phyloP scores from a whole-genome alignment of 2,113 vertebrate genomes.

The Sorex fumeus region DNA sequence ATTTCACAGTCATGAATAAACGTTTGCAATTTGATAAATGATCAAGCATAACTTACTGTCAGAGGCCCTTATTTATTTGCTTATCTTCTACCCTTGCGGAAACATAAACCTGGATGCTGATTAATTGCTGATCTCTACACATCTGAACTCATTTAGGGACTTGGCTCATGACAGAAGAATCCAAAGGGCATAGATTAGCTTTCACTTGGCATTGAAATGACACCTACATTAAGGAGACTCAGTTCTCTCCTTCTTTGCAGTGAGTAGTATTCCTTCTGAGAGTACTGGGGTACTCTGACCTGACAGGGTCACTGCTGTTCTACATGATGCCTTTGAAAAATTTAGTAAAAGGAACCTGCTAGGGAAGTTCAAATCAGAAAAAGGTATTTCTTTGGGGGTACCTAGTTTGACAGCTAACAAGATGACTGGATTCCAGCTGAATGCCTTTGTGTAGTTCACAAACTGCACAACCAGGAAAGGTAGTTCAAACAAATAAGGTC shows the following conservation, averaged over 20 bases:
- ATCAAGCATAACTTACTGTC: slow-evolving; percentile 50
- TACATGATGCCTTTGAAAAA: not conserved
- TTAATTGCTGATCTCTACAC: slow-evolving; percentile 13
- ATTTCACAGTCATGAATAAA: slow-evolving; percentile 74
- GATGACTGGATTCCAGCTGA: not conserved
- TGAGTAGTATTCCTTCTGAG: not conserved
- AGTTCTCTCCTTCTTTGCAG: not conserved
- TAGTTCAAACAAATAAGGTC: not conserved
- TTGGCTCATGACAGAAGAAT: slow-evolving; percentile 1
- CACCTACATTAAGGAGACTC: not conserved
- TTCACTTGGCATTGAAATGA: not conserved
- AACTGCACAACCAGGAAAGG: not conserved
- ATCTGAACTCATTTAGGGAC: slow-evolving; percentile 4
- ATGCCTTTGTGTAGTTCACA: not conserved
- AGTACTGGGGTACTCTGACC: not conserved
- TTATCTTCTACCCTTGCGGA: slow-evolving; percentile 24
- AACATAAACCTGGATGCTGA: not conserved
- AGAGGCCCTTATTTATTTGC: not conserved
- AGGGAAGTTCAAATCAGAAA: slow-evolving; percentile 1
- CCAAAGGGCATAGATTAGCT: slow-evolving; percentile 17
- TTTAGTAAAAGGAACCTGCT: not conserved
- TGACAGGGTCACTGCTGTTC: not conserved
- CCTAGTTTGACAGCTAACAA: not conserved
- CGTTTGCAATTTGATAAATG: slow-evolving; percentile 78
- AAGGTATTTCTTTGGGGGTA: not conserved